Conservation (phyloP, 2,888 invertebrate genomes). For the Lithophane semibrunnea region DNA sequence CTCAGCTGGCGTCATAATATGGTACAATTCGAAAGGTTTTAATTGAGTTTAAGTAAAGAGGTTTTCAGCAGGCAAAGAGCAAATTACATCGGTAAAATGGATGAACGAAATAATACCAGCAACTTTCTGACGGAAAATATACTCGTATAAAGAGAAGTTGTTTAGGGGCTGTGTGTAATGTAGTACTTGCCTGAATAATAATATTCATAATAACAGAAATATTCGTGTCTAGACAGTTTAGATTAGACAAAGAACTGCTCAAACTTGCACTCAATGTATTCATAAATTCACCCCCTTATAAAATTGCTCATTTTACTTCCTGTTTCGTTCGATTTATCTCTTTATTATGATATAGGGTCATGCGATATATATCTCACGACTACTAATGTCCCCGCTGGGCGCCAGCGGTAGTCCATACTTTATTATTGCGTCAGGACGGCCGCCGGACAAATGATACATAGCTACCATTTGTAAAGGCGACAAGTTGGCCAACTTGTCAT, state of each 20-base stretch:
- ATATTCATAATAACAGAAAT: not conserved
- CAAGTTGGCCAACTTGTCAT: slow-evolving; percentile 51
- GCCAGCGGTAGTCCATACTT: slow-evolving; percentile 48
- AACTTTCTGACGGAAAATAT: not conserved
- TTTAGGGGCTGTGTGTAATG: not conserved
- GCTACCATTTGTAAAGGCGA: slow-evolving; percentile 38
- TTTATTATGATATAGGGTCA: slow-evolving; percentile 59
- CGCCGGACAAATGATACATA: slow-evolving; percentile 35
- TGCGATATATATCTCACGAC: slow-evolving; percentile 58
- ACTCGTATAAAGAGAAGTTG: not conserved
- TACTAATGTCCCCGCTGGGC: slow-evolving; percentile 46
- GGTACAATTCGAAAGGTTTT: slow-evolving; percentile 7
- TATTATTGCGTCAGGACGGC: slow-evolving; percentile 59
- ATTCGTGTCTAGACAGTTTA: not conserved
- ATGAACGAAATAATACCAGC: not conserved
- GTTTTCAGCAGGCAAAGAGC: slow-evolving; percentile 11
- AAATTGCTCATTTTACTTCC: slow-evolving; percentile 25
- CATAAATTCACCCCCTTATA: slow-evolving; percentile 17
- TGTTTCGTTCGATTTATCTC: slow-evolving; percentile 48
- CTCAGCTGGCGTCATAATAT: slow-evolving; percentile 8
- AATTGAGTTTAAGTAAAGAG: slow-evolving; percentile 8
- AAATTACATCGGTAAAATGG: not conserved
- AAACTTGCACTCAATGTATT: not conserved
- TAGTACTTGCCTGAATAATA: not conserved
- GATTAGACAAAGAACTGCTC: not conserved